Conservation (phyloP, 2,888 invertebrate species). For the Drosophila fungiperda region DNA sequence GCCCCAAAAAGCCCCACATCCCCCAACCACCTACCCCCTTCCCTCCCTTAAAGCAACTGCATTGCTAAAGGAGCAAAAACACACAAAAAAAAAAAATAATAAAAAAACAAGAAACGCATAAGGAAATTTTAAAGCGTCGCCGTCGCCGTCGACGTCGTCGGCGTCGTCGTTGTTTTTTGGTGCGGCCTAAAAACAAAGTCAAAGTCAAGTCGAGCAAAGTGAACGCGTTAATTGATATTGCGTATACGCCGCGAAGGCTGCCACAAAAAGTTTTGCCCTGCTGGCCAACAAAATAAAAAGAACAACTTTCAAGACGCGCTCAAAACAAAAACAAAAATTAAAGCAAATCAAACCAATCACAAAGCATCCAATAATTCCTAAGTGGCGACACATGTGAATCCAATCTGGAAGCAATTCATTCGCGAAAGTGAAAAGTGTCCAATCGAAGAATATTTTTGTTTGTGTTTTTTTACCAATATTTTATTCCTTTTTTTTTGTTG, state of each 20-base stretch:
- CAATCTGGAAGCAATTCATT: not conserved
- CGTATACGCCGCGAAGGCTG: conserved; percentile 59
- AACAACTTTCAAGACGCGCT: conserved; percentile 26
- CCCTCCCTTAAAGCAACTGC: not conserved
- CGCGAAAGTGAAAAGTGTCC: conserved; percentile 3
- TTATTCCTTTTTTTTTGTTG: conserved; percentile 24
- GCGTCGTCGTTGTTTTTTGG: conserved; percentile 13
- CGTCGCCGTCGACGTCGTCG: conserved; percentile 20
- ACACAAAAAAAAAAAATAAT: not conserved
- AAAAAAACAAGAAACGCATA: conserved; percentile 10
- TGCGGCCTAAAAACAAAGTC: conserved; percentile 47
- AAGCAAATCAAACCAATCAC: not conserved
- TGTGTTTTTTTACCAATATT: conserved; percentile 3
- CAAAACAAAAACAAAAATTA: not conserved
- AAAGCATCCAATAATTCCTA: not conserved
- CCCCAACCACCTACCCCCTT: not conserved
- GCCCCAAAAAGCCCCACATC: not conserved
- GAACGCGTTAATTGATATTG: conserved; percentile 68
- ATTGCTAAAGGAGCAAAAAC: conserved; percentile 15
- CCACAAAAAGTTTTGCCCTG: conserved; percentile 19
- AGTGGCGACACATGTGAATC: not conserved
- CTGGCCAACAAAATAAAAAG: conserved; percentile 15
- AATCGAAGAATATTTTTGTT: conserved; percentile 2
- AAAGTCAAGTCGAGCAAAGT: conserved; percentile 61
- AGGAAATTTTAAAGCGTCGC: conserved; percentile 41